Evolutionary conservation across 2,797 vertebrate species (phyloP).

Genomic region (Myripristis jacobus): DNA sequence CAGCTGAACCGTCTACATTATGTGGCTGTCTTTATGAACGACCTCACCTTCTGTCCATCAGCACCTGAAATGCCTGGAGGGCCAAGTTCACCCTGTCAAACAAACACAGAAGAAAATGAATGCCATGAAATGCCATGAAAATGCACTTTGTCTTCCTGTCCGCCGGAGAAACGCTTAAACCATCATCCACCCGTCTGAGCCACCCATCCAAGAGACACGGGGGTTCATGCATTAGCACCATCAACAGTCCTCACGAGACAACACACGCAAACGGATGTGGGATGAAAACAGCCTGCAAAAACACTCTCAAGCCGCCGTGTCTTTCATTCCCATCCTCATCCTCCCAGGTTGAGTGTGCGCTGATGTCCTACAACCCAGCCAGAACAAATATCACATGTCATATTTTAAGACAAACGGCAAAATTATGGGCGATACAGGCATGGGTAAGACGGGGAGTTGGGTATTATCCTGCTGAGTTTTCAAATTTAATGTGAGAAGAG

Average conservation of each 20-base stretch:
- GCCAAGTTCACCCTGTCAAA: slow-evolving; percentile 89
- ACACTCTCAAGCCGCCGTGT: background rate
- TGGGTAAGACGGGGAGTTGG: slow-evolving; percentile 7
- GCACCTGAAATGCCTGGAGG: slow-evolving; percentile 88
- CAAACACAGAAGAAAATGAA: slow-evolving; percentile 61
- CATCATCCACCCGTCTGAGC: background rate
- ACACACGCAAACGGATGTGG: slow-evolving; percentile 6
- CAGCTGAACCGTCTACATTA: background rate
- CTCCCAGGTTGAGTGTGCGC: slow-evolving; percentile 7
- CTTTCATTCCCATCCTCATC: slow-evolving; percentile 17
- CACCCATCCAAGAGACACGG: background rate
- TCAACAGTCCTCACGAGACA: slow-evolving; percentile 5
- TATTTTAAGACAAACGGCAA: slow-evolving; percentile 42
- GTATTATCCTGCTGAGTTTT: slow-evolving; percentile 19
- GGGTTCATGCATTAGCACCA: background rate
- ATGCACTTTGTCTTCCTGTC: background rate
- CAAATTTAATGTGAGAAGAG: slow-evolving; percentile 18
- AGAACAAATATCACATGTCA: slow-evolving; percentile 57
- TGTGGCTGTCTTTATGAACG: slow-evolving; percentile 7
- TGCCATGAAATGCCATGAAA: background rate
- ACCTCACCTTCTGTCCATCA: slow-evolving; percentile 93
- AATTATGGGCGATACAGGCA: slow-evolving; percentile 31
- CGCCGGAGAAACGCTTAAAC: background rate
- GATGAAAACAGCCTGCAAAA: slow-evolving; percentile 19
- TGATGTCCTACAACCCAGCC: slow-evolving; percentile 38